Conservation (phyloP, 2,888 invertebrate genomes). For the Clivina fossor region DNA sequence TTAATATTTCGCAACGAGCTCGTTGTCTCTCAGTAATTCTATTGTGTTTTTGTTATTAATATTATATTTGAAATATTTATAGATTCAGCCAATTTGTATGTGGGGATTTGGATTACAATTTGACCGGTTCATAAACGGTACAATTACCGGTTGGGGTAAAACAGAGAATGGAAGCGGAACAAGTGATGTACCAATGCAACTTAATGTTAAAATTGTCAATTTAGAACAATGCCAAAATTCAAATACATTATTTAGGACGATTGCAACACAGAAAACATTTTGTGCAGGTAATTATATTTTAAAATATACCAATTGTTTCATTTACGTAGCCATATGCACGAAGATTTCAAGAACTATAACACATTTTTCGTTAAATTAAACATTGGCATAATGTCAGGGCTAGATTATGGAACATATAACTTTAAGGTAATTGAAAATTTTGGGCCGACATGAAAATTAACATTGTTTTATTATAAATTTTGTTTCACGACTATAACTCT, state of each 20-base stretch:
- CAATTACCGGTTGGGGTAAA: conserved; percentile 14
- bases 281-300: conserved; percentile 25
- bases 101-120: conserved; percentile 6
- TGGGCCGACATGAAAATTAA: too few relatives aligned
- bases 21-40: too few relatives aligned
- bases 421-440: too few relatives aligned
- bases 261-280: conserved; percentile 18
- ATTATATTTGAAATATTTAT: neutral
- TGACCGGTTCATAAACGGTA: conserved; percentile 5
- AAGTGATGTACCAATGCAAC: conserved; percentile 8
- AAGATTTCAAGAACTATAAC: too few relatives aligned
- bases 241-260: neutral
- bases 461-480: too few relatives aligned
- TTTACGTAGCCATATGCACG: too few relatives aligned
- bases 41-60: neutral
- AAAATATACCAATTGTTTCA: too few relatives aligned
- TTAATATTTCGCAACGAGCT: too few relatives aligned
- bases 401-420: too few relatives aligned
- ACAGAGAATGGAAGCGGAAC: conserved; percentile 2
- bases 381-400: too few relatives aligned
- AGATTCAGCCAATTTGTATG: conserved; percentile 20
- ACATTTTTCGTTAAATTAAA: too few relatives aligned
- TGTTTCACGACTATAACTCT: too few relatives aligned
- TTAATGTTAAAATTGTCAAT: neutral
- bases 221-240: conserved; percentile 7